Conservation (phyloP, 2,797 vertebrate genomes). For the Naso thynnoides region DNA sequence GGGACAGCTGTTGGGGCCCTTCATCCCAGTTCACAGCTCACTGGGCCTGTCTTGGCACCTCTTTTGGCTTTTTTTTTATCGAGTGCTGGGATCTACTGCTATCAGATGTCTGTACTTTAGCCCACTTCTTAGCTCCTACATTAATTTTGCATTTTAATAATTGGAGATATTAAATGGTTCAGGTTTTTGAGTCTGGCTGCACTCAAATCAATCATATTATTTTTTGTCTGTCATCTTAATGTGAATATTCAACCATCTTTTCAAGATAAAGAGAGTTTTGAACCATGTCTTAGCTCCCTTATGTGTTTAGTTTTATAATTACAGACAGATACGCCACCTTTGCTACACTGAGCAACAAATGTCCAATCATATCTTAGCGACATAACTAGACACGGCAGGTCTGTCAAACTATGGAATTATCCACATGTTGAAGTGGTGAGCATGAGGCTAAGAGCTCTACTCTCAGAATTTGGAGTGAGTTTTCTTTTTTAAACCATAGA, state of each 20-base stretch:
- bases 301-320: neutral
- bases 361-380: neutral
- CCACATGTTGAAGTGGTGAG: neutral
- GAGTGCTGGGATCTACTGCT: neutral
- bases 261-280: neutral
- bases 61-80: constrained; percentile 10
- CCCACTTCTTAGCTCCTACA: neutral
- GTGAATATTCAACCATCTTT: neutral
- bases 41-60: constrained; percentile 11
- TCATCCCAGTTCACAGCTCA: constrained; percentile 43
- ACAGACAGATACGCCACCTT: neutral
- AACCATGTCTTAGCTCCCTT: neutral
- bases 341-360: neutral
- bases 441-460: neutral
- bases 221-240: neutral
- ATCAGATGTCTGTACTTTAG: constrained; percentile 12
- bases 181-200: neutral
- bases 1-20: constrained; percentile 63
- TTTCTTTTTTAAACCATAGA: neutral
- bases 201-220: neutral
- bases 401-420: neutral
- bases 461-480: neutral
- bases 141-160: neutral
- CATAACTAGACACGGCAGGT: neutral
- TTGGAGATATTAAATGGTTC: neutral